A percentile compares a stretch with the other conserved stretches of the same genome.
These are phyloP conservation scores for Cephus spinipes DNA, from an alignment of 2,888 invertebrate species.

Conservation along the genomic window DNA sequence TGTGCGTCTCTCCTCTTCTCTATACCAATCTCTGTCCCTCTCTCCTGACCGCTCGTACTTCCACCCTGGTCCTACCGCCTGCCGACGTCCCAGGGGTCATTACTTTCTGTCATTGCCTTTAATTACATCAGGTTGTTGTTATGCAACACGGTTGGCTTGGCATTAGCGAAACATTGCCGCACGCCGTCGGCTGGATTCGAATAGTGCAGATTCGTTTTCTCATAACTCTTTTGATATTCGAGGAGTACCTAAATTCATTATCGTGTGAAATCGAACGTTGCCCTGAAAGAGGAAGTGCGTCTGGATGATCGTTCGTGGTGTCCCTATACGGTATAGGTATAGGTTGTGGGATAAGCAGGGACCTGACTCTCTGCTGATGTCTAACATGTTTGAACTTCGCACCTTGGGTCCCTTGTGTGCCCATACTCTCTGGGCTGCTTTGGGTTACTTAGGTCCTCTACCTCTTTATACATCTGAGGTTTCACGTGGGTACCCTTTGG, in stretches of 20 bases:
- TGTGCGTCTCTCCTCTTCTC: conserved; percentile 16
- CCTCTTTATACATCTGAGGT: background rate
- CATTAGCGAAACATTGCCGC: background rate
- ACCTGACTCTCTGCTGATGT: conserved; percentile 2
- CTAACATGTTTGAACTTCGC: conserved; percentile 6
- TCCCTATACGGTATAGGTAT: background rate
- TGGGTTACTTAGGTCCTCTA: background rate
- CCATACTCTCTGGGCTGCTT: background rate
- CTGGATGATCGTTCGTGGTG: background rate
- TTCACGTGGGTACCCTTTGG: background rate
- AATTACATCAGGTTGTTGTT: conserved; percentile 49
- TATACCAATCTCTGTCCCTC: conserved; percentile 21
- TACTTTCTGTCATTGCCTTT: conserved; percentile 49
- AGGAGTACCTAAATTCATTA: background rate
- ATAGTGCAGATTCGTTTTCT: background rate
- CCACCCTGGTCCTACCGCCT: background rate
- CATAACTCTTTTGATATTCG: background rate
- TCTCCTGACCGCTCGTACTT: conserved; percentile 8
- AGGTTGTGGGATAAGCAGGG: background rate
- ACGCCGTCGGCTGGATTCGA: background rate
- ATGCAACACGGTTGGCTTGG: conserved; percentile 38
- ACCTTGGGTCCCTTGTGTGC: background rate
- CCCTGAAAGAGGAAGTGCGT: background rate
- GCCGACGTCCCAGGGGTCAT: conserved; percentile 29
- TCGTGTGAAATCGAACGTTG: background rate